These are phyloP conservation scores for Hypotaenidia okinawae DNA, from an alignment of 2,797 vertebrate genomes.

Conservation along the genomic window DNA sequence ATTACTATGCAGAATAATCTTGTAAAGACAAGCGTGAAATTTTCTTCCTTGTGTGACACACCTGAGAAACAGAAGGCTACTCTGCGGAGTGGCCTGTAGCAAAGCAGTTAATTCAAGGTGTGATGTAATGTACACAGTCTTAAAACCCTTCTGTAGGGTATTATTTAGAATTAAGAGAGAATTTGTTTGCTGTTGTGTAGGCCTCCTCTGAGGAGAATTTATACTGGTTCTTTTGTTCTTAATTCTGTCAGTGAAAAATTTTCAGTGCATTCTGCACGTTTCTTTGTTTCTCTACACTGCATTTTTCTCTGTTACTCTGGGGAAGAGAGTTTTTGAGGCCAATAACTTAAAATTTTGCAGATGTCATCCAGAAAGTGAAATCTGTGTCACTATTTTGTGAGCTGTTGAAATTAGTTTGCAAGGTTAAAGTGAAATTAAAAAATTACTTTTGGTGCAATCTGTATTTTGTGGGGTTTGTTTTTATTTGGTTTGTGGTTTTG, in stretches of 20 bases:
- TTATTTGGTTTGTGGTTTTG: too few species aligned
- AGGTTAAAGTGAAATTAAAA: slow-evolving; percentile 31
- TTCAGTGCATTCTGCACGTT: background rate
- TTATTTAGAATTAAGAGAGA: background rate
- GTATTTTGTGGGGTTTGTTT: slow-evolving; percentile 37
- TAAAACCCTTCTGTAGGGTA: background rate
- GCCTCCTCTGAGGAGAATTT: background rate
- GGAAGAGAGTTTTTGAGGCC: background rate
- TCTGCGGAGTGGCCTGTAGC: background rate
- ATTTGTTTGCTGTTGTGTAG: background rate
- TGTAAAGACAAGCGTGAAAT: background rate
- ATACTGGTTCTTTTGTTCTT: background rate
- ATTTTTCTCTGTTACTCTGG: background rate
- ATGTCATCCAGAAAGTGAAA: background rate
- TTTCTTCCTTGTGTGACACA: background rate
- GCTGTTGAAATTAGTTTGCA: background rate
- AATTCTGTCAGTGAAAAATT: background rate
- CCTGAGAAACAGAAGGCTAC: background rate
- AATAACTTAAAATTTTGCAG: background rate
- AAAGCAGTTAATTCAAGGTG: background rate
- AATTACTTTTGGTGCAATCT: background rate
- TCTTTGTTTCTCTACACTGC: background rate
- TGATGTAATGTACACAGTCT: background rate
- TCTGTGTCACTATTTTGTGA: background rate
- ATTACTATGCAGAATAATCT: background rate